Evolutionary conservation across 2,113 vertebrate species (phyloP), one percentile per base, ranked within the genome.

Genomic region (Tricholaema leucomelas): DNA sequence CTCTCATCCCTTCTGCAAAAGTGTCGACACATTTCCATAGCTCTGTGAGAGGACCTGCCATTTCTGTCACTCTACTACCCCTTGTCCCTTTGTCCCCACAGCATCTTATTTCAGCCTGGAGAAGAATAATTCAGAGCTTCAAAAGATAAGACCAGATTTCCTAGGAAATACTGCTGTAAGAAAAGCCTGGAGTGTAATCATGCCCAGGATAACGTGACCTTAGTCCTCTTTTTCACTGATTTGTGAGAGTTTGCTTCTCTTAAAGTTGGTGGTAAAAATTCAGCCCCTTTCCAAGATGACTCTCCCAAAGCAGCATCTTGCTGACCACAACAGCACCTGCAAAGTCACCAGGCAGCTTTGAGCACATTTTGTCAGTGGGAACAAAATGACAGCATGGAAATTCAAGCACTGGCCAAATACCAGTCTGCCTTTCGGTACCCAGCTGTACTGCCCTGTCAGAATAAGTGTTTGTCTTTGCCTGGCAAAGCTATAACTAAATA

Each of bases 1-100:
- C 93, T 88, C 95, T 93, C 92, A 92, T 95, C 91, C 91, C 74
- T 82, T 83, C 93, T 95, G 94, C 93, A 81, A 90, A 92, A 90
- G 88, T 90, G 90, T 94, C 40, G 60, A 91, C 87, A 75, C 84
- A 92, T 94, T 96, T 96, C 93, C 92, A 93, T 87, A 95, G 93
- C 48, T 48, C 89, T 92, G 75, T 91, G 78, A 96, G 91, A 94
- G 81, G 85, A 94, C 92, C 91, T 94, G 93, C 87, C 93, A 93
- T 96, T 93, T 96, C 92, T 94, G 95, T 96, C 96, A 94, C 91
- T 91, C 85, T 2, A 0, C 65, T 88, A 75, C 92, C 58, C 85
- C 85, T 83, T 95, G 61, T 91, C 73, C 88, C 56, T 94, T 96
- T 96, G 93, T 95, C 93, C 85, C 38, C 58, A 33, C 80, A 94